Conservation (phyloP, 1,140 invertebrate species). For the Microplitis demolitor region DNA sequence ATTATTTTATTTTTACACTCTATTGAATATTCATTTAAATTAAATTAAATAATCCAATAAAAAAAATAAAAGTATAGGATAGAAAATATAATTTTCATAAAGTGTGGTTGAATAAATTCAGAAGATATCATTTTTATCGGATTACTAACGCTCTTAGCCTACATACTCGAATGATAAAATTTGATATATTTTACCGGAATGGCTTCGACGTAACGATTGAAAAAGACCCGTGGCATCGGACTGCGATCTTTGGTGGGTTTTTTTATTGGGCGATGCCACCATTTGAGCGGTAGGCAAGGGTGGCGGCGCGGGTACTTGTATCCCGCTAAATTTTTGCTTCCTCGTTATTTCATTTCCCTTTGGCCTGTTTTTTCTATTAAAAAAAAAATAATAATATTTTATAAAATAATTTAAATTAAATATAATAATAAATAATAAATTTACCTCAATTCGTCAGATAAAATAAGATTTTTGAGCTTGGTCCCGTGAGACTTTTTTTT, state of each 20-base stretch:
- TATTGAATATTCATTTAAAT: not conserved
- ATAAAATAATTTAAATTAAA: not conserved
- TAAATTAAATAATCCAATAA: not conserved
- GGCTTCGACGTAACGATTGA: slow-evolving; percentile 58
- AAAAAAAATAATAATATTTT: not conserved
- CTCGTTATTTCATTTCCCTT: slow-evolving; percentile 52
- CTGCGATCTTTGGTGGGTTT: slow-evolving; percentile 85
- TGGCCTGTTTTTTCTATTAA: slow-evolving; percentile 46
- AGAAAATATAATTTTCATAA: not conserved
- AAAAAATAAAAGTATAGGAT: not conserved
- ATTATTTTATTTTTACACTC: not conserved
- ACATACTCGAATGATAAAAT: not conserved
- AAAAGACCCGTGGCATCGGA: slow-evolving; percentile 84
- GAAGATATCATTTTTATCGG: no score
- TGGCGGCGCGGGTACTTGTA: slow-evolving; percentile 50
- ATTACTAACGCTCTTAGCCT: not conserved
- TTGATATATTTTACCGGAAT: slow-evolving; percentile 52
- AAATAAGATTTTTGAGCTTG: slow-evolving; percentile 85
- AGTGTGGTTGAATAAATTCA: no score
- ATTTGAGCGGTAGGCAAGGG: slow-evolving; percentile 51
- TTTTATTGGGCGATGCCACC: slow-evolving; percentile 63
- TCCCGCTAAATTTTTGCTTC: slow-evolving; percentile 49
- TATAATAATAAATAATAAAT: slow-evolving; percentile 10
- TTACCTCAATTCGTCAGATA: slow-evolving; percentile 83
- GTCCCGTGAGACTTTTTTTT: slow-evolving; percentile 86